Evolutionary conservation across 1,140 invertebrate genomes (phyloP).

Genomic region (Agrypnia vestita): DNA sequence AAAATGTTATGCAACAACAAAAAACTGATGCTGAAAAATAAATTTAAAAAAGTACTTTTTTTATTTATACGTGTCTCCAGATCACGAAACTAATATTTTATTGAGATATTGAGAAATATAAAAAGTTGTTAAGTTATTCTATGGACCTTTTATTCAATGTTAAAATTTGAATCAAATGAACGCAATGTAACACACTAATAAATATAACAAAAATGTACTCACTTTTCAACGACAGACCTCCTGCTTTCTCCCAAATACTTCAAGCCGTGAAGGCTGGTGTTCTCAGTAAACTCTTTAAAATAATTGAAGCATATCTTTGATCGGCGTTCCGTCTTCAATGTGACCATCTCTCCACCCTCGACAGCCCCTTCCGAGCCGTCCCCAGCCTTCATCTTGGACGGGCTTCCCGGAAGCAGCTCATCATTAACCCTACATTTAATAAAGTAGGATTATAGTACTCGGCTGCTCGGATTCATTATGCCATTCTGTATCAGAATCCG

Average conservation of each 20-base stretch:
- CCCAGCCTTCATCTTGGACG: slow-evolving; percentile 16
- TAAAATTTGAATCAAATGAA: too few relatives aligned
- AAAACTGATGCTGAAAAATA: too few relatives aligned
- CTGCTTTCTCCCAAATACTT: slow-evolving; percentile 68
- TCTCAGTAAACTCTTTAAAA: slow-evolving; percentile 67
- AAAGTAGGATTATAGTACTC: not conserved
- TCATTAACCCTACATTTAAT: not conserved
- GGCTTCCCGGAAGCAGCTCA: slow-evolving; percentile 10
- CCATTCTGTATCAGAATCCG: too few relatives aligned
- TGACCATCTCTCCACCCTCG: not conserved
- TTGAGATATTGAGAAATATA: too few relatives aligned
- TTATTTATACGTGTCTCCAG: too few relatives aligned
- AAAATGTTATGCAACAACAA: too few relatives aligned
- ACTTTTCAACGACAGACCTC: slow-evolving; percentile 65
- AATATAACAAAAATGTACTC: not conserved
- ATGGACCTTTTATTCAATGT: too few relatives aligned
- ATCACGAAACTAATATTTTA: too few relatives aligned
- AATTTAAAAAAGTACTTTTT: too few relatives aligned
- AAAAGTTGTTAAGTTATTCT: too few relatives aligned
- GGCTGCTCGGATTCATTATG: too few relatives aligned
- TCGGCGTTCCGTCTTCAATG: not conserved
- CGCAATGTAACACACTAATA: not conserved
- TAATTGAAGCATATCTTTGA: slow-evolving; percentile 40
- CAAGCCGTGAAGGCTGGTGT: slow-evolving; percentile 67
- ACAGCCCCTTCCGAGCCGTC: not conserved